phyloP scores from a whole-genome alignment of 2,113 vertebrate genomes.

The Corythornis madagascariensis region DNA sequence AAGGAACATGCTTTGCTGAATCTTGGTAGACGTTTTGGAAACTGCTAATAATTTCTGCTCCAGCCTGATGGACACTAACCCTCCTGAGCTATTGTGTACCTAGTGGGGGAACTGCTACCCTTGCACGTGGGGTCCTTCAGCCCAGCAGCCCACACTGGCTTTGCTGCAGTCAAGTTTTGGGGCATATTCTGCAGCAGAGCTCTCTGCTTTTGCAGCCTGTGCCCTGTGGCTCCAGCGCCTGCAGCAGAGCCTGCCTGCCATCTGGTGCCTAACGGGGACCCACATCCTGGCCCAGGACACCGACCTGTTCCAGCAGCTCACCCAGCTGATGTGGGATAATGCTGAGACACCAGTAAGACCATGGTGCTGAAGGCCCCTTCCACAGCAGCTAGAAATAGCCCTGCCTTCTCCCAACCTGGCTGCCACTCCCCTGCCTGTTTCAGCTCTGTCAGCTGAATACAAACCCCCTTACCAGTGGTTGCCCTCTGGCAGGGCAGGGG shows the following conservation, averaged over 20 bases:
- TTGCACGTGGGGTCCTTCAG: not conserved
- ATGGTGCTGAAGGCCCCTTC: rapidly evolving
- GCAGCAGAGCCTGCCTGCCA: slow-evolving; percentile 69
- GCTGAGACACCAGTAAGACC: slow-evolving; percentile 83
- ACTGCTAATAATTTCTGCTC: not conserved
- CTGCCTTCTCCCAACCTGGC: not conserved
- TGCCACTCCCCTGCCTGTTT: not conserved
- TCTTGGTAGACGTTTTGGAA: not conserved
- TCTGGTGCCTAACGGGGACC: slow-evolving; percentile 69
- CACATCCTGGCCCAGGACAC: slow-evolving; percentile 64
- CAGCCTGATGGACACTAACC: no score
- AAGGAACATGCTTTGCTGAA: not conserved
- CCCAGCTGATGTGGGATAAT: slow-evolving; percentile 82
- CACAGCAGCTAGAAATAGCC: not conserved
- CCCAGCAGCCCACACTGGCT: rapidly evolving
- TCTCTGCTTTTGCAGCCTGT: slow-evolving; percentile 75
- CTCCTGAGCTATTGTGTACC: not conserved
- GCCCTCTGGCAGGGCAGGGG: not conserved
- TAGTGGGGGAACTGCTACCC: rapidly evolving
- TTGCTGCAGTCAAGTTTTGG: rapidly evolving
- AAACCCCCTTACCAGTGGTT: not conserved
- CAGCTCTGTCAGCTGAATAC: not conserved
- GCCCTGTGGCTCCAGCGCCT: slow-evolving; percentile 83
- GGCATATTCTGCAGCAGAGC: not conserved
- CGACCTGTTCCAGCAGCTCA: slow-evolving; percentile 65